Evolutionary conservation across 2,113 vertebrate genomes (phyloP).

Genomic region (Micronycteris hirsuta): DNA sequence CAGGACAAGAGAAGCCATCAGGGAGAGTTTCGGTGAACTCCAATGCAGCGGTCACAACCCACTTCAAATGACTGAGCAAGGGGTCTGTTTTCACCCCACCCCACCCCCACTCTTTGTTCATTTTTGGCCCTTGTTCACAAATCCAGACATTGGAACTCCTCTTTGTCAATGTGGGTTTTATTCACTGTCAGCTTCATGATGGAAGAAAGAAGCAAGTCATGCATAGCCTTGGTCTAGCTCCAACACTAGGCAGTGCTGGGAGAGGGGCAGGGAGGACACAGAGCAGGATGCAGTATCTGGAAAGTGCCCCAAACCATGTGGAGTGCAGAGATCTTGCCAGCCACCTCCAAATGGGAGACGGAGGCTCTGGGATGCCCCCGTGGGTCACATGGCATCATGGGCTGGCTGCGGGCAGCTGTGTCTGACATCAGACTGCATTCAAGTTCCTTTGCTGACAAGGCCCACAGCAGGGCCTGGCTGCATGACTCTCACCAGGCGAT

Average conservation of each 20-base stretch:
- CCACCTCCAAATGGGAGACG: not conserved
- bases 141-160: constrained; percentile 13
- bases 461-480: not conserved
- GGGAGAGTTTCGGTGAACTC: not conserved
- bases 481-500: not conserved
- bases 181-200: constrained; percentile 56
- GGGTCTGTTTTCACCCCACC: not conserved
- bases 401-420: not conserved
- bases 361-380: not conserved
- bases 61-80: not conserved
- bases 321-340: not conserved
- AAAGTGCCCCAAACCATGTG: not conserved
- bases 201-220: constrained; percentile 37
- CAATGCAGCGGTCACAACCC: constrained; percentile 1
- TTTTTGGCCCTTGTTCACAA: not conserved
- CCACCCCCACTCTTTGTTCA: not conserved
- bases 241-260: constrained; percentile 8
- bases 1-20: not conserved
- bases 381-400: not conserved
- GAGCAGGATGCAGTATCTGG: not conserved
- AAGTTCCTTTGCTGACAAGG: not conserved
- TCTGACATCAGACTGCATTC: not conserved
- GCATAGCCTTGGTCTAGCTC: constrained; percentile 48
- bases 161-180: constrained; percentile 52
- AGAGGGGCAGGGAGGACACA: not conserved